Percentiles rank a stretch among this genome's conserved stretches.
Evolutionary conservation across 2,113 vertebrate species (phyloP).

Genomic region (Lepisosteus oculatus): DNA sequence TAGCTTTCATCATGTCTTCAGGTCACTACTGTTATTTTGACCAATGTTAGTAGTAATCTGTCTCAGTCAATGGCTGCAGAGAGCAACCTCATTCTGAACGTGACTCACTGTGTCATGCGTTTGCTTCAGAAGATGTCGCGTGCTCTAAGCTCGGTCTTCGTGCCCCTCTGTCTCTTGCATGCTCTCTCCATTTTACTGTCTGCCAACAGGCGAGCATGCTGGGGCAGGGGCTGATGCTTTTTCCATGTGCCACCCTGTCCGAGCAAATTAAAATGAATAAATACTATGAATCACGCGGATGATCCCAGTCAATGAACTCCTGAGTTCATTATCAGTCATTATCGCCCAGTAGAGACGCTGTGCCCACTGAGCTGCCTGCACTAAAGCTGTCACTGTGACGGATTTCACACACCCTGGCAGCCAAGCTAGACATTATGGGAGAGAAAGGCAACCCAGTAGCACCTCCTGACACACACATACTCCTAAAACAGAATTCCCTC

Average conservation of each 20-base stretch:
- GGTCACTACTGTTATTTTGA: background rate
- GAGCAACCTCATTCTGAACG: background rate
- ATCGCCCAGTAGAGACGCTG: conserved; percentile 22
- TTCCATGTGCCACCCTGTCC: conserved; percentile 16
- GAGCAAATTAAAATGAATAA: conserved; percentile 34
- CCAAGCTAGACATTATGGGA: conserved; percentile 10
- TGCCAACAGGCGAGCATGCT: background rate
- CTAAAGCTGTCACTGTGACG: conserved; percentile 22
- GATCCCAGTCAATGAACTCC: conserved; percentile 22
- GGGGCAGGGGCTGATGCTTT: background rate
- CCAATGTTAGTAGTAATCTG: background rate
- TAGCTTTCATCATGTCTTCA: background rate
- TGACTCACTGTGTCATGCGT: background rate
- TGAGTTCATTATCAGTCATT: conserved; percentile 33
- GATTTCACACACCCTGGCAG: conserved; percentile 15
- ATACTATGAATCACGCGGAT: conserved; percentile 18
- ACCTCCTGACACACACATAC: background rate
- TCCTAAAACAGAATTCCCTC: background rate
- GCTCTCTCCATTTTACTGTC: background rate
- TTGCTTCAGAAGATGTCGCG: background rate
- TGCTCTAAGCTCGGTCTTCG: conserved; percentile 25
- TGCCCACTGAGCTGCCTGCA: conserved; percentile 22
- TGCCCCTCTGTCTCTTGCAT: background rate
- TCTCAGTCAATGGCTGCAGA: background rate
- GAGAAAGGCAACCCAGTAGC: background rate